A percentile compares a stretch with the other conserved stretches of the same genome.
phyloP scores from a whole-genome alignment of 2,888 invertebrate species.

The Parnassius mnemosyne region DNA sequence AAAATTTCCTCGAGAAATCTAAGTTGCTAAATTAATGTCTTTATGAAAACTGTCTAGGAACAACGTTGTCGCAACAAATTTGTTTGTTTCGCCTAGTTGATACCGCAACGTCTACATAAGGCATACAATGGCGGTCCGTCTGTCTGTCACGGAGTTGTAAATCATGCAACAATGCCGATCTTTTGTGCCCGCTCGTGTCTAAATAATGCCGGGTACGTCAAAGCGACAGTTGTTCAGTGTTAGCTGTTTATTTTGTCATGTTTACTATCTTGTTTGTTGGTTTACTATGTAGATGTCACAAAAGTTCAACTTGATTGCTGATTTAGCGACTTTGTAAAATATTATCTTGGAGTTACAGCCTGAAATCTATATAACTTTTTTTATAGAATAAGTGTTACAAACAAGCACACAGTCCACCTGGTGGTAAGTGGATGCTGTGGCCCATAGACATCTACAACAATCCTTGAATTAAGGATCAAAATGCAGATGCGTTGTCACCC shows the following conservation, averaged over 20 bases:
- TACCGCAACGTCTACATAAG: constrained; percentile 14
- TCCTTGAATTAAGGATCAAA: no score
- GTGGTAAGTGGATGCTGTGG: no score
- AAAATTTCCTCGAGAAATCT: not conserved
- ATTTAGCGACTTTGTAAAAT: constrained; percentile 18
- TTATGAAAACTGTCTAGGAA: constrained; percentile 9
- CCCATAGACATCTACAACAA: no score
- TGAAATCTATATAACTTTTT: no score
- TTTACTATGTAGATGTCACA: constrained; percentile 9
- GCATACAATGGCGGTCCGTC: constrained; percentile 28
- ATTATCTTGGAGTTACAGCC: no score
- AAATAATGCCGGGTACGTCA: constrained; percentile 18
- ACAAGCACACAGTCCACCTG: no score
- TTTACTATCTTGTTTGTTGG: constrained; percentile 14
- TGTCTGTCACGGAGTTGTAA: constrained; percentile 30
- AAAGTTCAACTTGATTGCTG: constrained; percentile 7
- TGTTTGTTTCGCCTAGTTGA: constrained; percentile 29
- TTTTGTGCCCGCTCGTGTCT: constrained; percentile 27
- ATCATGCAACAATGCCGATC: constrained; percentile 29
- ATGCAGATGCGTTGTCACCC: no score
- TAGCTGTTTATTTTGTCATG: constrained; percentile 23
- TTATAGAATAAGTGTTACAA: no score
- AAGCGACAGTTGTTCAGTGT: constrained; percentile 16
- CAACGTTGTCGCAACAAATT: constrained; percentile 9
- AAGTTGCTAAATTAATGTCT: not conserved